Conservation (phyloP, 2,888 invertebrate genomes). For the Pristionchus mayeri region DNA sequence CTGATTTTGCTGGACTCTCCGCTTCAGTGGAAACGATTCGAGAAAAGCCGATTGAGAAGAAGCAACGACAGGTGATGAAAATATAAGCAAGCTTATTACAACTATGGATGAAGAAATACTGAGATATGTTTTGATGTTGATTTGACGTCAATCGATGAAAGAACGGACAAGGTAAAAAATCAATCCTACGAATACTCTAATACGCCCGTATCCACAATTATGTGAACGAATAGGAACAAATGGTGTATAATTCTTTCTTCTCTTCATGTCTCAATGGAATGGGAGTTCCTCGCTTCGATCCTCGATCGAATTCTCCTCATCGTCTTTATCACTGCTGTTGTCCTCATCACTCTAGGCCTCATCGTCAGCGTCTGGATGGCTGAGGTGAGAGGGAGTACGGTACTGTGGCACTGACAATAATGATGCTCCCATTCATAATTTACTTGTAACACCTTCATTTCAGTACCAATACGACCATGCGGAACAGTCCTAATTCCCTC, state of each 20-base stretch:
- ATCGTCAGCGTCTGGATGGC: conserved; percentile 71
- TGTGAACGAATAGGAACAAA: too few relatives aligned
- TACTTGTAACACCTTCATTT: neutral
- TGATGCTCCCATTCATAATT: too few relatives aligned
- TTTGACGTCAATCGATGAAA: too few relatives aligned
- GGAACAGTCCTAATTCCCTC: neutral
- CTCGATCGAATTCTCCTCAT: conserved; percentile 73
- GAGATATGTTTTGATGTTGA: too few relatives aligned
- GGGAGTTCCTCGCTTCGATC: conserved; percentile 75
- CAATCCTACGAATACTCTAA: too few relatives aligned
- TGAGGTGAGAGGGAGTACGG: conserved; percentile 50
- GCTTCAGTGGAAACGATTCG: neutral
- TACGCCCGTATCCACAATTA: too few relatives aligned
- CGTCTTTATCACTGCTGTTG: conserved; percentile 65
- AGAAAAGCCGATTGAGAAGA: conserved; percentile 46
- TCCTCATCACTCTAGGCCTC: conserved; percentile 71
- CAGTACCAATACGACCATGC: conserved; percentile 9
- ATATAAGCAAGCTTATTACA: too few relatives aligned
- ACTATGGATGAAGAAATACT: neutral
- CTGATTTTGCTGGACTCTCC: neutral
- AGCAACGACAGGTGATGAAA: conserved; percentile 42
- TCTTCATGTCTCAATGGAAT: conserved; percentile 71
- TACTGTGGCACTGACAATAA: too few relatives aligned
- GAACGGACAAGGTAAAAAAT: too few relatives aligned
- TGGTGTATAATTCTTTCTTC: too few relatives aligned